phyloP scores from a whole-genome alignment of 2,797 vertebrate genomes.

The Thalassophryne amazonica region DNA sequence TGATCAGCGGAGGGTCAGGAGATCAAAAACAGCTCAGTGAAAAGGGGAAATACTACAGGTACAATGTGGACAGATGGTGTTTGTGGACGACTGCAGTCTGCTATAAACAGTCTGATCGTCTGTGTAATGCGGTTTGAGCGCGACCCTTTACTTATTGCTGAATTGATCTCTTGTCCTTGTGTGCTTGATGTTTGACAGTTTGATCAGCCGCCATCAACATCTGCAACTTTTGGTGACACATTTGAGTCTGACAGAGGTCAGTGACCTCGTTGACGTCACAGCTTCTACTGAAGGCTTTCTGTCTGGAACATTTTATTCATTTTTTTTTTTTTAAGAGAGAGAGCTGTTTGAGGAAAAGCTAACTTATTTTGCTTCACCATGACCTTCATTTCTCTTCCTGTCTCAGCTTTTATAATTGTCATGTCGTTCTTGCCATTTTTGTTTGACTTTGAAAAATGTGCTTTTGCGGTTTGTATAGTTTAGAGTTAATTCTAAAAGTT shows the following conservation, averaged over 20 bases:
- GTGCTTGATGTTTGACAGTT: too few species aligned
- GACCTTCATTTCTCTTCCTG: background rate
- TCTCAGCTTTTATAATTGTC: background rate
- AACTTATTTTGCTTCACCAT: background rate
- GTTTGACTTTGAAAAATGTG: background rate
- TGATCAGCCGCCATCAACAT: constrained; percentile 22
- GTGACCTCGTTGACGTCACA: constrained; percentile 16
- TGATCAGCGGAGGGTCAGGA: constrained; percentile 55
- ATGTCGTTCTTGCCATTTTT: background rate
- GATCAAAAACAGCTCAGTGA: constrained; percentile 23
- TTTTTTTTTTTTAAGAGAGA: too few species aligned
- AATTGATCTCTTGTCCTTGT: too few species aligned
- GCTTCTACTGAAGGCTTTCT: constrained; percentile 8
- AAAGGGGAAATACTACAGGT: background rate
- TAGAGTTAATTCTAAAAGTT: background rate
- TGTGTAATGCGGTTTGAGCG: too few species aligned
- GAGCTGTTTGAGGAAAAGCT: background rate
- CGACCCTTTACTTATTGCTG: too few species aligned
- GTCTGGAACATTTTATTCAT: background rate
- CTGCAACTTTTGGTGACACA: constrained; percentile 9
- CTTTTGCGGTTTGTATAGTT: background rate
- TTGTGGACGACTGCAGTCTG: background rate
- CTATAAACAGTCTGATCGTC: too few species aligned
- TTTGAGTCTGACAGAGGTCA: constrained; percentile 38
- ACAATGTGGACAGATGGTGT: background rate